A percentile compares a stretch with the other conserved stretches of the same genome.
Evolutionary conservation across 2,888 invertebrate genomes (phyloP).

Genomic region (Cancer borealis): DNA sequence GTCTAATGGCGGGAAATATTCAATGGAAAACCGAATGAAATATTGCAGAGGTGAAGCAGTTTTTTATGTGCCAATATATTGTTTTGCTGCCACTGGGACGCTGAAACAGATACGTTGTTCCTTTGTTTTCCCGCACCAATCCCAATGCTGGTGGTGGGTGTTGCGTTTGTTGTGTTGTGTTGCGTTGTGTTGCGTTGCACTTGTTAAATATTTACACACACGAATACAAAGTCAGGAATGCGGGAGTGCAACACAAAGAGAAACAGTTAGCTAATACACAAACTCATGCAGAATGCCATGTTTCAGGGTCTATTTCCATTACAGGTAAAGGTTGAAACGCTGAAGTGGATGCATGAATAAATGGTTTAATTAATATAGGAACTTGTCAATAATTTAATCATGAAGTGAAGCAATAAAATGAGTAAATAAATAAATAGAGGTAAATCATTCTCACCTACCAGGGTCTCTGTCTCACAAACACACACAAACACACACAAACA

Average conservation of each 20-base stretch:
- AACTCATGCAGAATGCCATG: too few species aligned
- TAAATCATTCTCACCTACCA: background rate
- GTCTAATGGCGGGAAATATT: conserved; percentile 20
- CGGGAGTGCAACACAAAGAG: too few species aligned
- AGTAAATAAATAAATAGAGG: background rate
- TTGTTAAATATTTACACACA: background rate
- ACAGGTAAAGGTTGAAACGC: too few species aligned
- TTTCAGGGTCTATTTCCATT: too few species aligned
- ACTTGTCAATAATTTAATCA: too few species aligned
- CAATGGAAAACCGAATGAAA: background rate
- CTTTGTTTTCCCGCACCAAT: background rate
- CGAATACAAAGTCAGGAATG: background rate
- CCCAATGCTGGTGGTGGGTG: background rate
- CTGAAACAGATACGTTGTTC: background rate
- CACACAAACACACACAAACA: too few species aligned
- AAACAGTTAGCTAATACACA: too few species aligned
- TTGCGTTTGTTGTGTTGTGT: too few species aligned
- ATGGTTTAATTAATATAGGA: too few species aligned
- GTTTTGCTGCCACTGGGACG: background rate
- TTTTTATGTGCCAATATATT: background rate
- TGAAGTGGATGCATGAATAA: too few species aligned
- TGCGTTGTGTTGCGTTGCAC: background rate
- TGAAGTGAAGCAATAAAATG: background rate
- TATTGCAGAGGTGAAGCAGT: background rate
- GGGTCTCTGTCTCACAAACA: too few species aligned